Evolutionary conservation across 2,888 invertebrate species (phyloP).

Genomic region (Sminthurides aquaticus): DNA sequence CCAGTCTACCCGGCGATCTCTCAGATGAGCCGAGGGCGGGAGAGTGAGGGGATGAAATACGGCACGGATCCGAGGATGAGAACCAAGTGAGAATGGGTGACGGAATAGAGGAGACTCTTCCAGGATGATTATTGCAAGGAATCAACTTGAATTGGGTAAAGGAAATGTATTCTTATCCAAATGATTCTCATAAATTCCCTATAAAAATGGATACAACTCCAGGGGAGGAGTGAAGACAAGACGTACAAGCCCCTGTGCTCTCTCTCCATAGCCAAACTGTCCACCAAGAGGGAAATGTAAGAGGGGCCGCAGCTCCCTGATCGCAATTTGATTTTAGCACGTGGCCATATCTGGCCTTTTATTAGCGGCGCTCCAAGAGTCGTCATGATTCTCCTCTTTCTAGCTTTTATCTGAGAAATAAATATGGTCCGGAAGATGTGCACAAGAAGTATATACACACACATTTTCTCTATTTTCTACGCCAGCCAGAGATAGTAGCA

Average conservation of each 20-base stretch:
- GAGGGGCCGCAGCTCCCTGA: slow-evolving; percentile 8
- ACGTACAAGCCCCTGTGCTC: too few relatives aligned
- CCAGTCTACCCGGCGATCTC: too few relatives aligned
- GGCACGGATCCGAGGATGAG: too few relatives aligned
- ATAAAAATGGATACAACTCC: slow-evolving; percentile 20
- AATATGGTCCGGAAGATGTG: background rate
- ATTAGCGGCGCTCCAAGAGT: slow-evolving; percentile 17
- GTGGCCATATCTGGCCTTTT: slow-evolving; percentile 25
- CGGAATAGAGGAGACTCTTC: too few relatives aligned
- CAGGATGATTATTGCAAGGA: background rate
- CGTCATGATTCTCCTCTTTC: background rate
- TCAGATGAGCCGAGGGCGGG: too few relatives aligned
- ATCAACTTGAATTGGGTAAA: background rate
- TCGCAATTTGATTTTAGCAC: slow-evolving; percentile 31
- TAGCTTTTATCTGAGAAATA: background rate
- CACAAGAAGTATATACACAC: too few relatives aligned
- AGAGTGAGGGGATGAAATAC: too few relatives aligned
- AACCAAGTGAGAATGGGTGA: too few relatives aligned
- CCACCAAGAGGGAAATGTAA: background rate
- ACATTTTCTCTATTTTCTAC: too few relatives aligned
- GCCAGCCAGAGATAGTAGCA: too few relatives aligned
- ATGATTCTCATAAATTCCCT: slow-evolving; percentile 31
- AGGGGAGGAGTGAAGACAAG: too few relatives aligned
- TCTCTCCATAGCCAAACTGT: slow-evolving; percentile 4
- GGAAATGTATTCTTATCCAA: slow-evolving; percentile 27